Conservation (phyloP, 2,113 vertebrate genomes). For the Isurus oxyrinchus region DNA sequence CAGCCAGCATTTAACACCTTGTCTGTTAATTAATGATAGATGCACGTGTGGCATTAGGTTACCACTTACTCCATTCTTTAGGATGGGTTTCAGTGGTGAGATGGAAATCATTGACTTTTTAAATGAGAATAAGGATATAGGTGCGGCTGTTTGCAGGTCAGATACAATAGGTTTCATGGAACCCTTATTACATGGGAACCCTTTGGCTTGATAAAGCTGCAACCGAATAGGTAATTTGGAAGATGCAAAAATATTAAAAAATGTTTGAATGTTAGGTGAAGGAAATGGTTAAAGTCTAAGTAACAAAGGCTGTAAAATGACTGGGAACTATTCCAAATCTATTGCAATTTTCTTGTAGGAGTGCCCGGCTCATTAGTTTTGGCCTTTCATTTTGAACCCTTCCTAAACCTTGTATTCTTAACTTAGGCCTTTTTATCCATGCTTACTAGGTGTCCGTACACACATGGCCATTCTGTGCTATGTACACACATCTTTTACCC, state of each 20-base stretch:
- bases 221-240: background rate
- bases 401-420: background rate
- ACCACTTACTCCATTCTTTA: background rate
- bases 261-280: background rate
- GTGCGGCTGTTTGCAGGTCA: background rate
- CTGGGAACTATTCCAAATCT: background rate
- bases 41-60: background rate
- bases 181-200: background rate
- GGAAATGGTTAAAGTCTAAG: conserved; percentile 1
- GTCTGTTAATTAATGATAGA: background rate
- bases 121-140: background rate
- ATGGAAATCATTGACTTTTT: background rate
- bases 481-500: background rate
- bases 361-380: background rate
- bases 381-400: background rate
- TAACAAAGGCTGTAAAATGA: background rate
- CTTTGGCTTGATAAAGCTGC: conserved; percentile 13
- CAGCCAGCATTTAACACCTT: background rate
- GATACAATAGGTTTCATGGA: background rate
- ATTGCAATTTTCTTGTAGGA: background rate
- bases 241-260: background rate
- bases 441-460: background rate
- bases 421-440: background rate
- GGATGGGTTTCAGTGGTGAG: background rate
- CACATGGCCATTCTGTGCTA: background rate